Percentiles rank a stretch among this genome's conserved stretches.
Evolutionary conservation across 2,888 invertebrate species (phyloP).

Genomic region (Julus scandinavius): DNA sequence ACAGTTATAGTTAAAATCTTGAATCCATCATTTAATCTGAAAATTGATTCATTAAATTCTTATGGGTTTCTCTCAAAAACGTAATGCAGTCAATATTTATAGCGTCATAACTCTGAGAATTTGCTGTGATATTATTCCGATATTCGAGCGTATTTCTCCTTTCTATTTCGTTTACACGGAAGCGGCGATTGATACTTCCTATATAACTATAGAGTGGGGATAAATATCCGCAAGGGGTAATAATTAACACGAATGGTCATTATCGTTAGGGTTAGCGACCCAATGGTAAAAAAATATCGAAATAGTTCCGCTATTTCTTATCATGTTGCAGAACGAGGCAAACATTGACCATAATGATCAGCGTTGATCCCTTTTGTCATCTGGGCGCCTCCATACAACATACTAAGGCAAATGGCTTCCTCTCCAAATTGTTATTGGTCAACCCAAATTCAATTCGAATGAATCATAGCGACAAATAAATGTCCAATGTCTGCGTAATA

Average conservation of each 20-base stretch:
- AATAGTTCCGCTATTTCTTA: slow-evolving; percentile 30
- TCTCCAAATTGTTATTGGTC: slow-evolving; percentile 38
- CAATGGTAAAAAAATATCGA: background rate
- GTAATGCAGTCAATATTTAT: too few relatives aligned
- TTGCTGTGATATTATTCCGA: background rate
- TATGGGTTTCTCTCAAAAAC: too few relatives aligned
- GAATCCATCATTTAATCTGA: too few relatives aligned
- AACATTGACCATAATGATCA: slow-evolving; percentile 39
- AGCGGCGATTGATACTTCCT: background rate
- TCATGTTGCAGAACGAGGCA: background rate
- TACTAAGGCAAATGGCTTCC: background rate
- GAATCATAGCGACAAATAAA: slow-evolving; percentile 12
- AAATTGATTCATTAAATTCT: too few relatives aligned
- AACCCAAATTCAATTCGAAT: background rate
- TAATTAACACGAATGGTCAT: slow-evolving; percentile 1
- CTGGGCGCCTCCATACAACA: slow-evolving; percentile 13
- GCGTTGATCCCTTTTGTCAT: slow-evolving; percentile 46
- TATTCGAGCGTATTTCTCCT: background rate
- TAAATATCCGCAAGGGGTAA: slow-evolving; percentile 1
- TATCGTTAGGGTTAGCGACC: slow-evolving; percentile 45
- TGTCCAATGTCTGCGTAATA: background rate
- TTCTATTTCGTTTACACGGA: background rate
- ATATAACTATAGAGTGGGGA: background rate
- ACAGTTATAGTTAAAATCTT: too few relatives aligned
- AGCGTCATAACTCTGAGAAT: too few relatives aligned